Evolutionary conservation across 2,797 vertebrate genomes (phyloP), one percentile per base, ranked within the genome.

Genomic region (Dicrostonyx torquatus): DNA sequence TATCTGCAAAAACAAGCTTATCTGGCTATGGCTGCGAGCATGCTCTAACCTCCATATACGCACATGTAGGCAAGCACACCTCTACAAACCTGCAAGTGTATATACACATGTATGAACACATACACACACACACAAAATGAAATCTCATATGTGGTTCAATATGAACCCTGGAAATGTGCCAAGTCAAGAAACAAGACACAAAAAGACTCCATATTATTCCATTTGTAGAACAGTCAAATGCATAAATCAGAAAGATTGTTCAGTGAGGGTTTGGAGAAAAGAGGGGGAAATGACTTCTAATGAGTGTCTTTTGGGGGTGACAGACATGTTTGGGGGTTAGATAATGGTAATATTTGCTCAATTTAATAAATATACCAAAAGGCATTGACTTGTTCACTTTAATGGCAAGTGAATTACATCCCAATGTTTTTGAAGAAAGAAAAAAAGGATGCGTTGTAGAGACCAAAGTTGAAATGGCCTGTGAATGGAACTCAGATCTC

Each of bases 331-430:
- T 66, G 66, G 22, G 58, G 75, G 85, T 76, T 89, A n/a, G 53
- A 62, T 10, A 82, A 26, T 48, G 13, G 40, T 73, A 18, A 89
- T 12, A 60, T 17, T 55, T 89, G 37, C 11, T 82, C 34, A 89
- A 29, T 70, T 77, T 73, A 94, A 22, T 68, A 3, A 94, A n/a
- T 82, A 64, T 53, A 45, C 55, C 68, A 70, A 86, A 94, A 83
- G 80, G 37, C 5, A 80, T 2, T 40, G 20, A 90, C 34, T 34
- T 62, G 11, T 91, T 95, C 82, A 37, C 68, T 90, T 73, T 75
- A 72, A 90, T 80, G 14, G 58, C 37, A 87, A 89, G 18, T 40
- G 17, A 92, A 96, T 77, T 76, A 12, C 55, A 82, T 60, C 15
- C 53, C 17, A 20, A 91, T 40, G 4, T 40, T 66, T 78, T 89